These are phyloP conservation scores for Euglossa dilemma DNA, from an alignment of 1,140 invertebrate genomes.

Conservation along the genomic window DNA sequence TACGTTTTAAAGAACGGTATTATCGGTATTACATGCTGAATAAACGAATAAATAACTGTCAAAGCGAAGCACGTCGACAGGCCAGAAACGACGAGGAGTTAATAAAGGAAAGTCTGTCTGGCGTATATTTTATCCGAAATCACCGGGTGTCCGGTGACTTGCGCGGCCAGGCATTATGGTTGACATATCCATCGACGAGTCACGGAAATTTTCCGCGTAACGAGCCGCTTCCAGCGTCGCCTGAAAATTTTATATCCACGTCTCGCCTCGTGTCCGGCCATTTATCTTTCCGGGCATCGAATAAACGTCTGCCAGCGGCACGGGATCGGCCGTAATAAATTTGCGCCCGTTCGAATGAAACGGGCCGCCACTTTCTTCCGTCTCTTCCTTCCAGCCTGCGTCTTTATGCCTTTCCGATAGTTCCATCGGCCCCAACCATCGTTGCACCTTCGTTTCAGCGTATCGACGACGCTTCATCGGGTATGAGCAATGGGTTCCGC, in stretches of 20 bases:
- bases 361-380: slow-evolving; percentile 16
- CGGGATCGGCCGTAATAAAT: slow-evolving; percentile 19
- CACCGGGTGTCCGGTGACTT: too few relatives aligned
- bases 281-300: slow-evolving; percentile 17
- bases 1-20: too few relatives aligned
- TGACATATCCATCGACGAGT: too few relatives aligned
- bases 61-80: too few relatives aligned
- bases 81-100: too few relatives aligned
- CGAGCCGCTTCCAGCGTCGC: not conserved
- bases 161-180: too few relatives aligned
- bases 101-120: too few relatives aligned
- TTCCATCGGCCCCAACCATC: not conserved
- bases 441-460: not conserved
- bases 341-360: slow-evolving; percentile 17
- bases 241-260: not conserved
- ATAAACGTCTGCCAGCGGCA: slow-evolving; percentile 14
- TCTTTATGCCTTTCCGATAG: slow-evolving; percentile 6
- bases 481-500: not conserved
- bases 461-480: not conserved
- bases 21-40: too few relatives aligned
- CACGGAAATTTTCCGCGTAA: not conserved
- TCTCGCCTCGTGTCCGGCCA: not conserved
- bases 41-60: too few relatives aligned
- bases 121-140: too few relatives aligned
- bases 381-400: not conserved